A percentile compares a stretch with the other conserved stretches of the same genome.
phyloP scores from a whole-genome alignment of 2,888 invertebrate genomes.

The Ennomos fuscantarius region DNA sequence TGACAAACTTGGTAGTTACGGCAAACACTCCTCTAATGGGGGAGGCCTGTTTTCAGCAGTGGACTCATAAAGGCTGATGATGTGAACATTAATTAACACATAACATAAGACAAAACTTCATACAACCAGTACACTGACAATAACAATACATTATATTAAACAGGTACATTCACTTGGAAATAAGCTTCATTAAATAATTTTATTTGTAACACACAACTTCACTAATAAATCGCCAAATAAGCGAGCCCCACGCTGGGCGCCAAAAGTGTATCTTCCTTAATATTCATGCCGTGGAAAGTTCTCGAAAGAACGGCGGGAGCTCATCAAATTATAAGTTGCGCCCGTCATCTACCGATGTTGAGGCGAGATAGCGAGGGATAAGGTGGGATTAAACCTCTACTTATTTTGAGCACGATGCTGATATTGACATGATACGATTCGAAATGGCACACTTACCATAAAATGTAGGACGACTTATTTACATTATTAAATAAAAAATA shows the following conservation, averaged over 20 bases:
- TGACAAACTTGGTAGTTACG: too few relatives aligned
- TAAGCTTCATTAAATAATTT: conserved; percentile 4
- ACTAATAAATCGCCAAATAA: conserved; percentile 35
- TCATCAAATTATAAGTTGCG: conserved; percentile 73
- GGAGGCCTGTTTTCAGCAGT: too few relatives aligned
- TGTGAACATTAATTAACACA: too few relatives aligned
- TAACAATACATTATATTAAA: too few relatives aligned
- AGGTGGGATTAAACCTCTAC: conserved; percentile 25
- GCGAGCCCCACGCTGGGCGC: conserved; percentile 61
- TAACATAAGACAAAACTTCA: too few relatives aligned
- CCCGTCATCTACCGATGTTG: conserved; percentile 46
- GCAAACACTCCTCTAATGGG: too few relatives aligned
- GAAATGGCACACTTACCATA: not conserved
- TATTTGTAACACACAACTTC: conserved; percentile 24
- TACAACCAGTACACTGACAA: too few relatives aligned
- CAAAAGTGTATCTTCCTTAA: conserved; percentile 64
- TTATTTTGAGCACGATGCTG: not conserved
- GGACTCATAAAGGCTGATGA: too few relatives aligned
- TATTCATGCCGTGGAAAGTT: conserved; percentile 73
- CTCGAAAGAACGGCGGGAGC: conserved; percentile 57
- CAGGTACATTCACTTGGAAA: not conserved
- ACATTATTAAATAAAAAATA: too few relatives aligned
- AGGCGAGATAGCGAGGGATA: conserved; percentile 28
- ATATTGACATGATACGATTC: not conserved
- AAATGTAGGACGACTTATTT: too few relatives aligned